Evolutionary conservation across 2,888 invertebrate genomes (phyloP).

Genomic region (Coenonympha arcania): DNA sequence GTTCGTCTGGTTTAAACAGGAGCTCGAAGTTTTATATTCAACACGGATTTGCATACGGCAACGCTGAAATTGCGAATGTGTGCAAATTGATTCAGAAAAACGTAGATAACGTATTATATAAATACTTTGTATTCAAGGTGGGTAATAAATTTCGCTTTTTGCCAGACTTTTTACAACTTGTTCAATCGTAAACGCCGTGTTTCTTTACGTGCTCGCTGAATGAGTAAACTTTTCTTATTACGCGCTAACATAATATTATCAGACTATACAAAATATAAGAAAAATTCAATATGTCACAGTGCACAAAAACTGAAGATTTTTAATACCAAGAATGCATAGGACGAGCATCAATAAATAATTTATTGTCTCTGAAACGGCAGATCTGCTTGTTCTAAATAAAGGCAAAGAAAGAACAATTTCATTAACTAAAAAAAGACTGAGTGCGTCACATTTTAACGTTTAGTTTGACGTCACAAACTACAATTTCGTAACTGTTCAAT

Average conservation of each 20-base stretch:
- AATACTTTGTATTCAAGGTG: not conserved
- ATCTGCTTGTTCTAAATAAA: too few species aligned
- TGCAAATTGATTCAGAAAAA: slow-evolving; percentile 3
- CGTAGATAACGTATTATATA: not conserved
- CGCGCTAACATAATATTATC: not conserved
- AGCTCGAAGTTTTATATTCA: not conserved
- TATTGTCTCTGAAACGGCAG: too few species aligned
- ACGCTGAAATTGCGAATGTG: not conserved
- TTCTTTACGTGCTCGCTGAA: not conserved
- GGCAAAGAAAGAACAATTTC: too few species aligned
- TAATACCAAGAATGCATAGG: too few species aligned
- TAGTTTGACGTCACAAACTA: too few species aligned
- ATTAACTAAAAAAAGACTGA: too few species aligned
- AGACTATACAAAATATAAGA: too few species aligned
- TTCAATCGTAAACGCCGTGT: not conserved
- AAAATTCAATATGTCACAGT: too few species aligned
- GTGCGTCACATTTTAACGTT: too few species aligned
- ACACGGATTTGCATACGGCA: not conserved
- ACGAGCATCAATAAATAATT: too few species aligned
- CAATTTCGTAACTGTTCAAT: too few species aligned
- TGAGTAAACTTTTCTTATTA: not conserved
- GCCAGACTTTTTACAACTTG: not conserved
- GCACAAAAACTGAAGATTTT: too few species aligned
- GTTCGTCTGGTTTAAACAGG: not conserved
- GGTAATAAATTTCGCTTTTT: not conserved